Evolutionary conservation across 2,797 vertebrate species (phyloP).

Genomic region (Catamblyrhynchus diadema): DNA sequence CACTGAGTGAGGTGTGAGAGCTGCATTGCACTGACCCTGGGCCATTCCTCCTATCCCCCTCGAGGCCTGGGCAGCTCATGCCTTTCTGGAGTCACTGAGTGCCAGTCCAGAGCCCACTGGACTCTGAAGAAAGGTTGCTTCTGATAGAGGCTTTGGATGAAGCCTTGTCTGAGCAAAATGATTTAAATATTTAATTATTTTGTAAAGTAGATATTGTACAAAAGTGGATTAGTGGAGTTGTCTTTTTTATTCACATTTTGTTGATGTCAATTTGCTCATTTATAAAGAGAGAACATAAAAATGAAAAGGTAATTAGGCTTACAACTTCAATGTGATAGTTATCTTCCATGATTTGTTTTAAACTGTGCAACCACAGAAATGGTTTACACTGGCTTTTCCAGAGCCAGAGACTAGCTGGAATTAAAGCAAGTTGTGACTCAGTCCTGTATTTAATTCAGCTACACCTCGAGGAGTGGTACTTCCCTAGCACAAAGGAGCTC

Average conservation of each 20-base stretch:
- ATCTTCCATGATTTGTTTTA: neutral
- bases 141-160: neutral
- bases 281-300: neutral
- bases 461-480: accelerated
- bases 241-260: neutral
- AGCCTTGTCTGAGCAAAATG: neutral
- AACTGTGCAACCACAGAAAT: neutral
- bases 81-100: too few species aligned
- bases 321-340: neutral
- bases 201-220: neutral
- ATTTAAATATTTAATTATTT: neutral
- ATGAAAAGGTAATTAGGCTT: neutral
- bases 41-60: neutral
- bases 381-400: neutral
- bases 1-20: accelerated
- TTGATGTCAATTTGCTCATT: neutral
- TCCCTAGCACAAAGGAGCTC: neutral
- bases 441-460: neutral
- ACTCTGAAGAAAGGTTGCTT: neutral
- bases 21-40: neutral
- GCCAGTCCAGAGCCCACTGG: neutral
- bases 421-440: neutral
- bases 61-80: neutral
- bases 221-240: neutral
- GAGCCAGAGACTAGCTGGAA: neutral